A percentile compares a stretch with the other conserved stretches of the same genome.
phyloP scores from a whole-genome alignment of 64 coral and sea anemone genomes.

The Astreopora myriophthalma region DNA sequence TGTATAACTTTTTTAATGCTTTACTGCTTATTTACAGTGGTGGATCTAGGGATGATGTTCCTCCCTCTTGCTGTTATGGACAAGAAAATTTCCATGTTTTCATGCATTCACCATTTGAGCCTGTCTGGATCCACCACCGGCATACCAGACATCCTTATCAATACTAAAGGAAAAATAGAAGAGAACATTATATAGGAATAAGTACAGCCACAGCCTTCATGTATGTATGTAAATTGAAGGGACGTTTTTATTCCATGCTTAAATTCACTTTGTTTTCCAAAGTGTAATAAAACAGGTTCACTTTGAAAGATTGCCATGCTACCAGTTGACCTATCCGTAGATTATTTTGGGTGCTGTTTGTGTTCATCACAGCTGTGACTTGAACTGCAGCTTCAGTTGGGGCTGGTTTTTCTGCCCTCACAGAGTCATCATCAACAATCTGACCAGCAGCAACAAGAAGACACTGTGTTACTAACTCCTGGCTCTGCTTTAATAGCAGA shows the following conservation, averaged over 20 bases:
- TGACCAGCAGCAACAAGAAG: not conserved
- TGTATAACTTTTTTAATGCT: too few relatives aligned
- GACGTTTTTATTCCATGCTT: not conserved
- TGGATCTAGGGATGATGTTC: too few relatives aligned
- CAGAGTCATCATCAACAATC: not conserved
- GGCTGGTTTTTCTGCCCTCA: not conserved
- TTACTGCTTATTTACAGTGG: too few relatives aligned
- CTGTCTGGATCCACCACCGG: too few relatives aligned
- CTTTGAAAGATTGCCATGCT: constrained; percentile 20
- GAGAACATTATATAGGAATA: not conserved
- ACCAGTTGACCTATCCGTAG: not conserved
- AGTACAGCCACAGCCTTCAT: not conserved
- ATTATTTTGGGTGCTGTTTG: not conserved
- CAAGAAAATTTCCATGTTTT: too few relatives aligned
- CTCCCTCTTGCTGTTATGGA: too few relatives aligned
- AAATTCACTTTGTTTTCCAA: not conserved
- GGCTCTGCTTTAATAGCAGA: not conserved
- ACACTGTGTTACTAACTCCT: not conserved
- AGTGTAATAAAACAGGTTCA: not conserved
- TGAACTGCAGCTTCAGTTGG: constrained; percentile 5
- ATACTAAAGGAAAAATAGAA: too few relatives aligned
- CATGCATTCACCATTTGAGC: too few relatives aligned
- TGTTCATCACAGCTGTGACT: not conserved
- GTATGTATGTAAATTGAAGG: not conserved
- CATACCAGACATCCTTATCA: too few relatives aligned